phyloP scores from a whole-genome alignment of 2,113 vertebrate species.

The Willisornis vidua region DNA sequence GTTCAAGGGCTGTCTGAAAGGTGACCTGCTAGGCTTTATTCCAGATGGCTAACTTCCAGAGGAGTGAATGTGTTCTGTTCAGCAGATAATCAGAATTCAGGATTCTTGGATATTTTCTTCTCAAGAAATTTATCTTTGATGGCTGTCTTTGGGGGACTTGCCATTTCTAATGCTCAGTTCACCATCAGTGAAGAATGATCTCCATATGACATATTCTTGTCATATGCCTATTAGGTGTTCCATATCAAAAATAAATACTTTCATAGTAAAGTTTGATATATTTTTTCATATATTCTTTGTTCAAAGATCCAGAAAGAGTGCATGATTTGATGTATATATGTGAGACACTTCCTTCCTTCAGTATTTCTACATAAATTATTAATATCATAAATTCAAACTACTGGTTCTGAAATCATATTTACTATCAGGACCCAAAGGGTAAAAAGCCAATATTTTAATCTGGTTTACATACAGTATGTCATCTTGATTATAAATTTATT shows the following conservation, averaged over 20 bases:
- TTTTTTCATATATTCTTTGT: not conserved
- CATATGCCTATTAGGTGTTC: not conserved
- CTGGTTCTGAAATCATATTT: slow-evolving; percentile 7
- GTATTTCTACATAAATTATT: slow-evolving; percentile 38
- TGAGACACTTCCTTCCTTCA: not conserved
- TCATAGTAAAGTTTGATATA: not conserved
- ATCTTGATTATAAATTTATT: slow-evolving; percentile 66
- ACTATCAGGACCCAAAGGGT: slow-evolving; percentile 8
- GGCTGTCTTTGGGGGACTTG: not conserved
- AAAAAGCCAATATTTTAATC: slow-evolving; percentile 67
- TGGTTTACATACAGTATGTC: slow-evolving; percentile 37
- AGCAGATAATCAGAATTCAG: not conserved
- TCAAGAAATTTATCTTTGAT: not conserved
- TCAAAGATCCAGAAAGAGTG: not conserved
- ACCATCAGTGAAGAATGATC: not conserved
- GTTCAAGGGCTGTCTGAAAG: not conserved
- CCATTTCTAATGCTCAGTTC: not conserved
- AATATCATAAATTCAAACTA: slow-evolving; percentile 26
- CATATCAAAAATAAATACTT: not conserved
- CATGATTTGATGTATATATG: not conserved
- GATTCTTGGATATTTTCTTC: not conserved
- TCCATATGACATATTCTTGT: not conserved
- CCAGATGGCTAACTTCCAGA: slow-evolving; percentile 3
- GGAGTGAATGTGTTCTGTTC: not conserved
- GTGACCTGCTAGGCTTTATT: not conserved